Evolutionary conservation across 2,113 vertebrate species (phyloP).

Genomic region (Formicarius rufipectus): DNA sequence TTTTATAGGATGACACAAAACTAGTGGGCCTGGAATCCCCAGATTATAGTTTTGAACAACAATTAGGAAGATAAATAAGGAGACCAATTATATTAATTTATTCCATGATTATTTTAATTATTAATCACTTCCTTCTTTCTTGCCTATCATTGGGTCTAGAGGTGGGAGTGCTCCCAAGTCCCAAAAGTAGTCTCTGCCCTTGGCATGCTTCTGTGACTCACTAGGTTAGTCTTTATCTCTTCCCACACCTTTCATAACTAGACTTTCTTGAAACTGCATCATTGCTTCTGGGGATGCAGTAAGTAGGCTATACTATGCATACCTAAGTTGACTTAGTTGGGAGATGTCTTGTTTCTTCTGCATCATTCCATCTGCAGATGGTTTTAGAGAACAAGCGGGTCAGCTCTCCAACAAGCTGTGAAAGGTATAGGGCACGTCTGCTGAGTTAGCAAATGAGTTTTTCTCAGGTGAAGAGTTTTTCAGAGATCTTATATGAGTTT

Average conservation of each 20-base stretch:
- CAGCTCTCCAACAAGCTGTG: neutral
- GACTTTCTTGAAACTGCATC: neutral
- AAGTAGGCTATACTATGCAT: neutral
- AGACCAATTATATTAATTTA: constrained; percentile 39
- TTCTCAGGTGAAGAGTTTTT: neutral
- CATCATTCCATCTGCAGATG: neutral
- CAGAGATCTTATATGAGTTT: neutral
- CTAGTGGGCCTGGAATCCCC: neutral
- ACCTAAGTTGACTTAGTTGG: neutral
- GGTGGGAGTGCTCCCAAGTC: neutral
- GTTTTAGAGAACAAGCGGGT: neutral
- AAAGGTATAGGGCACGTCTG: neutral
- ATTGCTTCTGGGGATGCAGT: neutral
- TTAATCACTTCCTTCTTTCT: constrained; percentile 33
- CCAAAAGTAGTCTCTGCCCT: neutral
- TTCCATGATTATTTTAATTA: constrained; percentile 47
- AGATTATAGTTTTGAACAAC: constrained; percentile 14
- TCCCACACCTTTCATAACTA: constrained; percentile 1
- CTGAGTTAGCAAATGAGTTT: neutral
- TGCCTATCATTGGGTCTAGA: neutral
- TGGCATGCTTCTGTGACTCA: neutral
- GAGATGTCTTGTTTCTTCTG: neutral
- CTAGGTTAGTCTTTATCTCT: neutral
- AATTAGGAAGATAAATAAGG: neutral
- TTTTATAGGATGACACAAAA: neutral